Conservation (phyloP, 2,888 invertebrate species). For the Laothoe populi region DNA sequence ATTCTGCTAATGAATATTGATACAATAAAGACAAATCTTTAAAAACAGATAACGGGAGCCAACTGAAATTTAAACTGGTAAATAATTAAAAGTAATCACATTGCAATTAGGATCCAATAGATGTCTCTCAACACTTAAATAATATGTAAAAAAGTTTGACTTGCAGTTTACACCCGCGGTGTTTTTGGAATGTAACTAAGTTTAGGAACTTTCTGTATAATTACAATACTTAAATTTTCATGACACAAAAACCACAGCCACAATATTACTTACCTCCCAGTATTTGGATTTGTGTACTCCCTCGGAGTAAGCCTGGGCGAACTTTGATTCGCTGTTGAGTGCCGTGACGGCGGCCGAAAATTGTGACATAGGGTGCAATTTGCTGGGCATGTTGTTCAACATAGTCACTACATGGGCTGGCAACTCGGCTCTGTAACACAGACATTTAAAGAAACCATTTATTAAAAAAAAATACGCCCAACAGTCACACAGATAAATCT, state of each 20-base stretch:
- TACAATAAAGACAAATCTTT: no score
- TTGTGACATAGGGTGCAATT: conserved; percentile 97
- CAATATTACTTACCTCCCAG: conserved; percentile 88
- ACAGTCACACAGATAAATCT: neutral
- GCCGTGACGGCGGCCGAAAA: conserved; percentile 96
- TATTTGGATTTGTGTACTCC: conserved; percentile 95
- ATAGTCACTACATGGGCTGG: conserved; percentile 97
- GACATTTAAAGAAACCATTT: neutral
- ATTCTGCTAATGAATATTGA: no score
- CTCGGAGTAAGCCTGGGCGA: conserved; percentile 94
- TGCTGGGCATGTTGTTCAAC: conserved; percentile 95
- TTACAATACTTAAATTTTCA: neutral
- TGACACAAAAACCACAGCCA: neutral
- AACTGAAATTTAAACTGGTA: no score
- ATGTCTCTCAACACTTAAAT: no score
- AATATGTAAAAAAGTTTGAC: no score
- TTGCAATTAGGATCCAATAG: no score
- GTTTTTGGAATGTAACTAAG: no score
- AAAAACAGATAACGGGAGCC: no score
- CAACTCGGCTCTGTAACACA: conserved; percentile 89
- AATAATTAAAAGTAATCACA: no score
- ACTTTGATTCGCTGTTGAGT: conserved; percentile 96
- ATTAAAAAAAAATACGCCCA: no score
- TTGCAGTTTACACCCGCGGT: no score
- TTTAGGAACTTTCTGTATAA: neutral